Percentiles rank a stretch among this genome's conserved stretches.
These are phyloP conservation scores for Palythoa grandiflora DNA, from an alignment of 92 coral and sea anemone genomes.

Conservation along the genomic window DNA sequence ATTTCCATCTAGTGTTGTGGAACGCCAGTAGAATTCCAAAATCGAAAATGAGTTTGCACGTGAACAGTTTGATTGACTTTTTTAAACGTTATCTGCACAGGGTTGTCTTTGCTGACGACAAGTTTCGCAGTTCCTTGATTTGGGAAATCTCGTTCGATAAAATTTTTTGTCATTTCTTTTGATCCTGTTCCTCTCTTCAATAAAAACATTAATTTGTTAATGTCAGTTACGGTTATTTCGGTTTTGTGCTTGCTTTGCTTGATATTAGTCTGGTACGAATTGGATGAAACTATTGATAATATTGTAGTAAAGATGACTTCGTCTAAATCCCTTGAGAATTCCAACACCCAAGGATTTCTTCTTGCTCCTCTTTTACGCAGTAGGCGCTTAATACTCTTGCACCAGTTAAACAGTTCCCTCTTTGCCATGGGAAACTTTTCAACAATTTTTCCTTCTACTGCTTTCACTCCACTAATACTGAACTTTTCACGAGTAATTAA, in stretches of 20 bases:
- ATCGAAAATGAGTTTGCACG: not conserved
- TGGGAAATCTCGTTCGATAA: not conserved
- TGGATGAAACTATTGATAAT: not conserved
- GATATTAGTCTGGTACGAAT: conserved; percentile 1
- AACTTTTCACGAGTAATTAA: not conserved
- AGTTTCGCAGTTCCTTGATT: not conserved
- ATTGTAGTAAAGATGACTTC: conserved; percentile 1
- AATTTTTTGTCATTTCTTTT: not conserved
- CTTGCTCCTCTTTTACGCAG: not conserved
- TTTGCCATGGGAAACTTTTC: not conserved
- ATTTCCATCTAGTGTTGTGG: not conserved
- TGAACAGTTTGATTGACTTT: conserved; percentile 3
- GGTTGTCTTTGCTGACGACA: conserved; percentile 10
- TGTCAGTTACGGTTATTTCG: conserved; percentile 4
- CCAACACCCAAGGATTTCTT: not conserved
- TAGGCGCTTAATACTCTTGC: not conserved
- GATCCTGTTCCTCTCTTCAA: not conserved
- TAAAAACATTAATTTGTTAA: conserved; percentile 3
- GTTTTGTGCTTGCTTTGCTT: conserved; percentile 1
- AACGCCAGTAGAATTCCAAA: not conserved
- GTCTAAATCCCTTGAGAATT: not conserved
- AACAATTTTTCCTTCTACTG: not conserved
- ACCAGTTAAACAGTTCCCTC: not conserved
- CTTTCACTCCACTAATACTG: not conserved
- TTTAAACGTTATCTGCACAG: not conserved